phyloP scores from a whole-genome alignment of 2,888 invertebrate genomes.

The Microplitis deprimator region DNA sequence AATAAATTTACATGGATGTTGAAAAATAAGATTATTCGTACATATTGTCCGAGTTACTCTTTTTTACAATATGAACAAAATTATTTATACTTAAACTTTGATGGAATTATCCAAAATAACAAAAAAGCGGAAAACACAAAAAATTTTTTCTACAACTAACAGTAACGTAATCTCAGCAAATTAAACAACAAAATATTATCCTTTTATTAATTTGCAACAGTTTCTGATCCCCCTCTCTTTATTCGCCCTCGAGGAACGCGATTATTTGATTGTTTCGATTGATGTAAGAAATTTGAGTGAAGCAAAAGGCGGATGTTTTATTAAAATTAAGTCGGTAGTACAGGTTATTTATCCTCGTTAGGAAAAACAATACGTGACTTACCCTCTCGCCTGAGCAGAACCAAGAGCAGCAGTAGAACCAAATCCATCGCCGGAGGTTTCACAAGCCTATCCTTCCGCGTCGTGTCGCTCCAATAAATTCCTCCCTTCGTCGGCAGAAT shows the following conservation, averaged over 20 bases:
- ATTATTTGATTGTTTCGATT: background rate
- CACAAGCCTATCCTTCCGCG: slow-evolving; percentile 23
- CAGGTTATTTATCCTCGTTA: background rate
- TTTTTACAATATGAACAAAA: too few relatives aligned
- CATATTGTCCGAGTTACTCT: too few relatives aligned
- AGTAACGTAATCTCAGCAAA: too few relatives aligned
- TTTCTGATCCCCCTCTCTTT: background rate
- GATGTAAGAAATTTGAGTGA: background rate
- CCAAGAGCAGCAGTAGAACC: slow-evolving; percentile 52
- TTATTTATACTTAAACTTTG: too few relatives aligned
- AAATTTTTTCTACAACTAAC: too few relatives aligned
- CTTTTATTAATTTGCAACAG: background rate
- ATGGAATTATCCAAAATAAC: too few relatives aligned
- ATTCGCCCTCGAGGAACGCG: background rate
- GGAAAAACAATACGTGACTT: slow-evolving; percentile 46
- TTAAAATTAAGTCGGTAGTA: background rate
- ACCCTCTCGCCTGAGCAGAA: slow-evolving; percentile 59
- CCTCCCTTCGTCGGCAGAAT: slow-evolving; percentile 29
- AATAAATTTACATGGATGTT: too few relatives aligned
- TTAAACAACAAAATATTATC: too few relatives aligned
- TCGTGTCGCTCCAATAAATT: slow-evolving; percentile 28
- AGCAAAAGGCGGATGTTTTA: background rate
- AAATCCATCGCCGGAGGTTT: slow-evolving; percentile 57
- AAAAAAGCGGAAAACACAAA: too few relatives aligned
- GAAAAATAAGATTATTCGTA: too few relatives aligned